Evolutionary conservation across 2,797 vertebrate genomes (phyloP), one percentile per base, ranked within the genome.

Genomic region (Galagoides demidoff): DNA sequence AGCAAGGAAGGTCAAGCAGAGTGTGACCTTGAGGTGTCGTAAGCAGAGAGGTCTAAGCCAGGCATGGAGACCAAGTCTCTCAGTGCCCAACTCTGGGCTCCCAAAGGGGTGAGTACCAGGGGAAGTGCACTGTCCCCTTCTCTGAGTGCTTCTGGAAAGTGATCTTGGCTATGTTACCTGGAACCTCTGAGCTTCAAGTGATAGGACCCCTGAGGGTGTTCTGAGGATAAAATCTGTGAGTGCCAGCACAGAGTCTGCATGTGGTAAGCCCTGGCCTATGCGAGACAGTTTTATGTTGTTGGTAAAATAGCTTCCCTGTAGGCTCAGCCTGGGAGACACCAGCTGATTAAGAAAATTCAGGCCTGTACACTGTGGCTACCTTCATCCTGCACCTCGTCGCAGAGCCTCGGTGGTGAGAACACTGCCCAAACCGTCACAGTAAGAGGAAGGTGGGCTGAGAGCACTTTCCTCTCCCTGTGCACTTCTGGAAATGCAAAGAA

Each of bases 151-250:
- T 84, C 8, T 11, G 9, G 57, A 45, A 49, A 31, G 84, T 55
- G n/a, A 12, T 31, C 45, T 64, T 49, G 63, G 49, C 61, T 55
- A 7, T 25, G 90, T 45, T 37, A 7, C 13, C 0, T 61, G 14
- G 9, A 63, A 34, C 45, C 76, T 34, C 25, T 23, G 12, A 52
- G 43, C 55, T 70, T 63, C 43, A 2, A 5, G 2, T 1, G 70
- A 43, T 20, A 1, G 37, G 22, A 20, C 10, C 59, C 27, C 9
- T 5, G 17, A 61, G 49, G 68, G n/a, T 43, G 2, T 7, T 29
- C 31, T 16, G 22, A 29, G 23, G 9, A 29, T 0, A 5, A n/a
- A 55, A 16, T 31, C 63, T 0, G 0, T 25, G 25, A 57, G 57
- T 7, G 34, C 31, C 59, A 25, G 87, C 29, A 2, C 7, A 4